Conservation (phyloP, 1,140 invertebrate genomes). For the Popillia japonica region DNA sequence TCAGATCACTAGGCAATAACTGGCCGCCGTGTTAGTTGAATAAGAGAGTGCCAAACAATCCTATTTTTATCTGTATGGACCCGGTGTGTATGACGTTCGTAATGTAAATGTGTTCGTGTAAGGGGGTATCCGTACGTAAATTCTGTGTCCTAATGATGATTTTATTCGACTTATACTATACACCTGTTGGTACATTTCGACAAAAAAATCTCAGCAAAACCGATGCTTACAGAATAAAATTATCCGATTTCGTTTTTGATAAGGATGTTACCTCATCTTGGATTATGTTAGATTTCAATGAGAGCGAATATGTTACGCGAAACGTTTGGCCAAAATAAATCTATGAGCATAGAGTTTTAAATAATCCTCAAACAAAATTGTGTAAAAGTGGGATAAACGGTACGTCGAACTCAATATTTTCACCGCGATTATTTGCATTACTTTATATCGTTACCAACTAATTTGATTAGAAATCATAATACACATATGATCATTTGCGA, state of each 20-base stretch:
- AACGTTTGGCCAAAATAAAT: background rate
- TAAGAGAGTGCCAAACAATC: constrained; percentile 50
- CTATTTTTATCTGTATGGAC: constrained; percentile 50
- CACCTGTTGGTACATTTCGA: background rate
- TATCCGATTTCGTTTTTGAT: no score
- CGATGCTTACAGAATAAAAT: no score
- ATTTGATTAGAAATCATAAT: no score
- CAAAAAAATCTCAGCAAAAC: background rate
- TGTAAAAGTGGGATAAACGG: no score
- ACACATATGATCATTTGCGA: no score
- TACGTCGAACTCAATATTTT: no score
- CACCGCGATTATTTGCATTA: no score
- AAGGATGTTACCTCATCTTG: no score
- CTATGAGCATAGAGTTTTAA: background rate
- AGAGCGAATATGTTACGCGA: background rate
- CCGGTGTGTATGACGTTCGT: constrained; percentile 39
- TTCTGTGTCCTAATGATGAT: constrained; percentile 6
- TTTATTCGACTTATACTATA: background rate
- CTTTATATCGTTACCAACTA: no score
- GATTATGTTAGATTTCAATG: no score
- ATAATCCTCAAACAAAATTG: no score
- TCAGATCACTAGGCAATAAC: constrained; percentile 43
- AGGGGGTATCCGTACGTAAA: background rate
- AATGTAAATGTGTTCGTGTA: constrained; percentile 2
- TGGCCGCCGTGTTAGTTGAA: constrained; percentile 45